Evolutionary conservation across 92 coral and sea anemone species (phyloP).

Genomic region (Siderastrea siderea): DNA sequence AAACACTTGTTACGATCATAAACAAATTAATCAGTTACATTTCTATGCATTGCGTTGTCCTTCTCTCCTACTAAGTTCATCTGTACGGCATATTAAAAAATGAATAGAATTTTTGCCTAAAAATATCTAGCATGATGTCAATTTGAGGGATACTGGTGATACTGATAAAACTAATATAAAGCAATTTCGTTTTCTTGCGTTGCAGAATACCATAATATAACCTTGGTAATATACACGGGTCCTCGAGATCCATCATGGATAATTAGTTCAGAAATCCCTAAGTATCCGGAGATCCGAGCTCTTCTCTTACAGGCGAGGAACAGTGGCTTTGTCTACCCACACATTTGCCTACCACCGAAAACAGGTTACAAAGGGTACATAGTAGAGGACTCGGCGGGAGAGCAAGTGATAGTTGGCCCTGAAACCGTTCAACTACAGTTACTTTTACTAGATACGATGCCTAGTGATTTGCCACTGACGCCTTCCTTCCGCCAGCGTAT

Average conservation of each 20-base stretch:
- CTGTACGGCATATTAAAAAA: too few species aligned
- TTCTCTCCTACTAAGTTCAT: too few species aligned
- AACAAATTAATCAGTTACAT: too few species aligned
- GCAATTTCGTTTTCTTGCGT: too few species aligned
- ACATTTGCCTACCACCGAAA: not conserved
- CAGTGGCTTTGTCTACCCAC: not conserved
- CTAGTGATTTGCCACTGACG: not conserved
- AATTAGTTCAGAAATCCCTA: not conserved
- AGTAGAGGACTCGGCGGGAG: not conserved
- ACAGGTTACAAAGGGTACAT: constrained; percentile 1
- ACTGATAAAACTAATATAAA: too few species aligned
- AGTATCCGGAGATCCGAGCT: not conserved
- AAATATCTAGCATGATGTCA: too few species aligned
- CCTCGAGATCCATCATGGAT: not conserved
- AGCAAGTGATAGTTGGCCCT: not conserved
- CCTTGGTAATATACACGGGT: not conserved
- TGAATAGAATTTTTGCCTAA: too few species aligned
- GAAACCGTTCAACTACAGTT: not conserved
- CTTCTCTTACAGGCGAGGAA: not conserved
- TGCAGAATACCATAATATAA: too few species aligned
- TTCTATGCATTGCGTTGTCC: too few species aligned
- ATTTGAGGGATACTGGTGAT: too few species aligned
- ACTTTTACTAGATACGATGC: not conserved
- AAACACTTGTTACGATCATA: too few species aligned
- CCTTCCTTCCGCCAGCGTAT: not conserved